Evolutionary conservation across 2,797 vertebrate genomes (phyloP), one percentile per base, ranked within the genome.

Genomic region (Poeciliopsis gracilis): DNA sequence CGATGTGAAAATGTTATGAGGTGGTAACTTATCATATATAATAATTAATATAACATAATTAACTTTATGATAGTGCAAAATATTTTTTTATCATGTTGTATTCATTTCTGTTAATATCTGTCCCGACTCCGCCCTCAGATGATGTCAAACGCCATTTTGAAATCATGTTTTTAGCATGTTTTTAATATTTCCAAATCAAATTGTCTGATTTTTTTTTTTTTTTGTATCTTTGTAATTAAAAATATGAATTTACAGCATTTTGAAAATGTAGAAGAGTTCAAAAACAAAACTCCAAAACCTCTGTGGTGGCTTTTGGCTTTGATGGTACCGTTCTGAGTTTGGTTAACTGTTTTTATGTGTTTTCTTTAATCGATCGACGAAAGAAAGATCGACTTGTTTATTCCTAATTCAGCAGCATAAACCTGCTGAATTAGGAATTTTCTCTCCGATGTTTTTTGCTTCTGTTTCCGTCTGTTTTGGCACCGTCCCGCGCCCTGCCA

Each of bases 391-490:
- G 7, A 41, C 38, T 41, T 41, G 38, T 41, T 41, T 41, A 41
- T 41, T 41, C 38, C 38, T 41, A 41, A 41, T 41, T 41, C 7
- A 41, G 38, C 53, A 28, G 53, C 11, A 28, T 12, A 28, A 57
- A 28, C 4, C 53, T 57, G 53, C 53, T 57, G 16, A 12, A 57
- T 57, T 28, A 57, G n/a, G 53, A 28, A 12, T 57, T 57, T 57
- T n/a, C 11, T 57, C 53, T 13, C 25, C 12, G 53, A 57, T 28
- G 53, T 57, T n/a, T n/a, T n/a, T 57, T n/a, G 33, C 36, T 38
- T 11, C 33, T 38, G 18, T 38, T 88, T 87, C 80, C 86, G 84
- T 87, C 88, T 89, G 84, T 88, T 85, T 90, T 90, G 91, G 87
- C 86, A 78, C 87, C 79, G 75, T 80, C 88, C 85, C 81, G 75